These are phyloP conservation scores for Hydrotaea cyrtoneurina DNA, from an alignment of 2,888 invertebrate species.

Conservation along the genomic window DNA sequence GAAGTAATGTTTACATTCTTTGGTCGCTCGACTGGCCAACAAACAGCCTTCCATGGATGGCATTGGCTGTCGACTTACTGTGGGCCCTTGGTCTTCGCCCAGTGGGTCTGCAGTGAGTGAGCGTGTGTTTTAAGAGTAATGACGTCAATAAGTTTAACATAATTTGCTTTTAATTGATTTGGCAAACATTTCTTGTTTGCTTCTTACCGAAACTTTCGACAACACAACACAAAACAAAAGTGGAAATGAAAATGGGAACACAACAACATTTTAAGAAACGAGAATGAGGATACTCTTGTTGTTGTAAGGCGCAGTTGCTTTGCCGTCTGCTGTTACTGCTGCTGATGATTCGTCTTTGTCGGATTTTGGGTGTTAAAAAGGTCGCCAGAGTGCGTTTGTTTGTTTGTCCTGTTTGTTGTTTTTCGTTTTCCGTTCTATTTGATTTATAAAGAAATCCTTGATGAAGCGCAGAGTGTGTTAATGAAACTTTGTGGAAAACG, in stretches of 20 bases:
- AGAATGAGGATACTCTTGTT: too few relatives aligned
- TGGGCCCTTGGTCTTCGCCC: not conserved
- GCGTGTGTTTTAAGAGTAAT: conserved; percentile 21
- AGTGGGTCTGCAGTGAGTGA: conserved; percentile 24
- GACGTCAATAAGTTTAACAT: conserved; percentile 53
- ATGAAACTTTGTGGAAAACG: not conserved
- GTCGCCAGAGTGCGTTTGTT: not conserved
- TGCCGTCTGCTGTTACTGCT: not conserved
- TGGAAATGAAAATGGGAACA: not conserved
- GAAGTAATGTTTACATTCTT: conserved; percentile 37
- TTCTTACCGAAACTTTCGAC: conserved; percentile 13
- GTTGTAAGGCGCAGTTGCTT: not conserved
- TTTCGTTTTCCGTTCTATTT: not conserved
- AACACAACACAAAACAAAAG: not conserved
- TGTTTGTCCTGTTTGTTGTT: not conserved
- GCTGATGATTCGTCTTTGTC: not conserved
- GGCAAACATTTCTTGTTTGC: conserved; percentile 47
- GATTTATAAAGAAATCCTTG: not conserved
- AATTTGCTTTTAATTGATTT: conserved; percentile 57
- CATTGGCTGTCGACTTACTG: conserved; percentile 30
- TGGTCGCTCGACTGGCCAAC: conserved; percentile 25
- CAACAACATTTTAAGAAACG: conserved; percentile 24
- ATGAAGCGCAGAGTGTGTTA: not conserved
- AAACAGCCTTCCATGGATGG: conserved; percentile 14
- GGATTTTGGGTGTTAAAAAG: conserved; percentile 10